Evolutionary conservation across 2,113 vertebrate genomes (phyloP).

Genomic region (Acinonyx jubatus): DNA sequence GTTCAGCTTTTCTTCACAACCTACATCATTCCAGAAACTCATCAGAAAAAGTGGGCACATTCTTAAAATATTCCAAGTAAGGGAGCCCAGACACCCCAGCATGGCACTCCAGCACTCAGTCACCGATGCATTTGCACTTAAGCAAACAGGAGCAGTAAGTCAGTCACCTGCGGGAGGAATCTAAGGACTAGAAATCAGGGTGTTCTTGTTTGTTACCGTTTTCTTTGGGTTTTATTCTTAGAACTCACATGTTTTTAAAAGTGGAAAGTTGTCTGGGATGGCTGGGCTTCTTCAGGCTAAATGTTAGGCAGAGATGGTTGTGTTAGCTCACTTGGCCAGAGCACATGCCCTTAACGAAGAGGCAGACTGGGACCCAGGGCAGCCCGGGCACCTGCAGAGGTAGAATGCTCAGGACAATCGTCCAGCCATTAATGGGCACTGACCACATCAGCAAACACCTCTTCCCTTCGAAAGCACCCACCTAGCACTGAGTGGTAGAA

Average conservation of each 20-base stretch:
- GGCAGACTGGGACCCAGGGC: background rate
- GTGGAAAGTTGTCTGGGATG: background rate
- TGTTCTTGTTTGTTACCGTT: background rate
- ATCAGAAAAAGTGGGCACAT: background rate
- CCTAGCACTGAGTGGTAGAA: background rate
- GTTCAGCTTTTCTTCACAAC: background rate
- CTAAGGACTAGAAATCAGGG: background rate
- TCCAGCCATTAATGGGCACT: background rate
- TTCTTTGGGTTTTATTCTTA: background rate
- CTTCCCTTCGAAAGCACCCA: background rate
- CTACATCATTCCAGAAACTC: background rate
- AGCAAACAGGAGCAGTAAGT: background rate
- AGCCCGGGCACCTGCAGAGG: background rate
- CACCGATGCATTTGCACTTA: background rate
- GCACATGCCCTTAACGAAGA: background rate
- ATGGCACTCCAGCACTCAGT: rapidly evolving
- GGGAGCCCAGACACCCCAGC: background rate
- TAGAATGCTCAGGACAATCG: background rate
- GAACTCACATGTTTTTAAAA: background rate
- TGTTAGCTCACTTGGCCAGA: background rate
- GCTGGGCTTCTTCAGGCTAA: background rate
- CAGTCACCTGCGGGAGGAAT: background rate
- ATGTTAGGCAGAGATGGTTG: background rate
- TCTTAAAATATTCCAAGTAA: background rate
- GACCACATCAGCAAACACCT: background rate